These are phyloP conservation scores for Lasioglossum figueresi DNA, from an alignment of 2,888 invertebrate species.

Conservation along the genomic window DNA sequence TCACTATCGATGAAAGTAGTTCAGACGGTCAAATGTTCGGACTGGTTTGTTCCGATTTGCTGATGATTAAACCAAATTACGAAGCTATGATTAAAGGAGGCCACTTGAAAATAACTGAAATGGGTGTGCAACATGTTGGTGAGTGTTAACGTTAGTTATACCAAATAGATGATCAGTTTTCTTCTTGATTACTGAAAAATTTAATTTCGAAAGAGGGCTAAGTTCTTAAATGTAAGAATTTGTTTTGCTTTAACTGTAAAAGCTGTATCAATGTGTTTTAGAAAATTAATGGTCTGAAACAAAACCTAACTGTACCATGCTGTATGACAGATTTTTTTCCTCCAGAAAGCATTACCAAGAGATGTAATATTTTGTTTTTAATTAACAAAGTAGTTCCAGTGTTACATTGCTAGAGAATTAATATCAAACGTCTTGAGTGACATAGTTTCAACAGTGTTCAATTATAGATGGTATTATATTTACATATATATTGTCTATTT, in stretches of 20 bases:
- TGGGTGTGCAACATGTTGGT: slow-evolving; percentile 91
- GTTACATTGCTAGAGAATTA: neutral
- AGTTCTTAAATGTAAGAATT: neutral
- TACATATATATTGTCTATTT: neutral
- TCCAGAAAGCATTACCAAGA: neutral
- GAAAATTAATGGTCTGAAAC: neutral
- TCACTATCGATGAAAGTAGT: slow-evolving; percentile 90
- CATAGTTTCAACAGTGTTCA: neutral
- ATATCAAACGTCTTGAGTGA: neutral
- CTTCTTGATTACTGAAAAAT: neutral
- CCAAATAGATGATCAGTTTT: neutral
- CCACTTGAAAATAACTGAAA: slow-evolving; percentile 92
- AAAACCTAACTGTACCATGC: neutral
- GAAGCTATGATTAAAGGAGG: slow-evolving; percentile 95
- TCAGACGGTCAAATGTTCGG: slow-evolving; percentile 92
- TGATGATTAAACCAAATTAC: slow-evolving; percentile 93
- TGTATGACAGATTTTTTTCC: neutral
- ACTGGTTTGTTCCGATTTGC: slow-evolving; percentile 90
- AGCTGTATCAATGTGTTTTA: neutral
- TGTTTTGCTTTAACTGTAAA: neutral
- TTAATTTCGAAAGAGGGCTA: neutral
- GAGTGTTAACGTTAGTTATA: slow-evolving; percentile 81
- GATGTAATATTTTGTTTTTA: neutral
- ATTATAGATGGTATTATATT: neutral
- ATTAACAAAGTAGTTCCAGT: neutral